Evolutionary conservation across 2,888 invertebrate genomes (phyloP).

Genomic region (Watsonalla binaria): DNA sequence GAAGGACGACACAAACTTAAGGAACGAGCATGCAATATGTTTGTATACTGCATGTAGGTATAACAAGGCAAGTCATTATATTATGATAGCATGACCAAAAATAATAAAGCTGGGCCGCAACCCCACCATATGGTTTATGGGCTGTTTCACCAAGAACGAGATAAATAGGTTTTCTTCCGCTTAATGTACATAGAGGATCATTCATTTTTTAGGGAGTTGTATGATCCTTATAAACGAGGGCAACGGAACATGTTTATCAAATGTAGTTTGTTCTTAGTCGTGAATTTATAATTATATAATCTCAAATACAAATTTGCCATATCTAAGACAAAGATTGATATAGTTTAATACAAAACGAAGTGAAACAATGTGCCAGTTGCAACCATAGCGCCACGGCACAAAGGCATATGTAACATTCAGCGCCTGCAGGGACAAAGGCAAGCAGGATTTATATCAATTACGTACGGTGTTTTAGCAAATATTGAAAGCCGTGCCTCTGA

Average conservation of each 20-base stretch:
- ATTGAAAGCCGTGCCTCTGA: slow-evolving; percentile 33
- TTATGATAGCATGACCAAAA: slow-evolving; percentile 2
- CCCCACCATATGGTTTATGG: slow-evolving; percentile 2
- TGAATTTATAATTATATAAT: too few relatives aligned
- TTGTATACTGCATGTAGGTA: background rate
- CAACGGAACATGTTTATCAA: background rate
- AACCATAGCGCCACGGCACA: background rate
- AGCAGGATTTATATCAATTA: slow-evolving; percentile 18
- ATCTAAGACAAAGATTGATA: too few relatives aligned
- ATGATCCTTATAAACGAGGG: background rate
- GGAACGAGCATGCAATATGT: background rate
- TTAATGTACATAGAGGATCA: background rate
- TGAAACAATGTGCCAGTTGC: background rate
- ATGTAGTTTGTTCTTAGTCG: too few relatives aligned
- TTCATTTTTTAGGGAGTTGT: background rate
- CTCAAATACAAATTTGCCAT: too few relatives aligned
- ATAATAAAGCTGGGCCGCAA: slow-evolving; percentile 1
- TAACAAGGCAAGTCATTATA: background rate
- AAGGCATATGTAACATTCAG: background rate
- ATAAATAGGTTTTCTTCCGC: slow-evolving; percentile 1
- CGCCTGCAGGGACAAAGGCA: background rate
- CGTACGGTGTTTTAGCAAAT: slow-evolving; percentile 31
- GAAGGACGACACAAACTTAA: background rate
- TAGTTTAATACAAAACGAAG: background rate
- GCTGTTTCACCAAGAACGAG: slow-evolving; percentile 1